A percentile compares a stretch with the other conserved stretches of the same genome.
These are phyloP conservation scores for Halcyon smyrnensis DNA, from an alignment of 2,797 vertebrate genomes.

Conservation along the genomic window DNA sequence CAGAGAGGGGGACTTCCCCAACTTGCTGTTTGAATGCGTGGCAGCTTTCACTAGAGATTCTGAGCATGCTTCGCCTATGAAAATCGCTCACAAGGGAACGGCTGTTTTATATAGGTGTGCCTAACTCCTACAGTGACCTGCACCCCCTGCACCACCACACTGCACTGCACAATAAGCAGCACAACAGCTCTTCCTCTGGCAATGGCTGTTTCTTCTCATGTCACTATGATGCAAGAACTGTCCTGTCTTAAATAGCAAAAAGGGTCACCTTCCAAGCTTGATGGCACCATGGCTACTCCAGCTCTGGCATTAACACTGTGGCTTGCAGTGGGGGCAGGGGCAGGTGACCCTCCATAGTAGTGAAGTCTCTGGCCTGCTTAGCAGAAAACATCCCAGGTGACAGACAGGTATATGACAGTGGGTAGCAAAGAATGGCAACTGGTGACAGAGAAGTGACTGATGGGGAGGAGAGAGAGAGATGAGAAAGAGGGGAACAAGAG, in stretches of 20 bases:
- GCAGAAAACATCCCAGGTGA: background rate
- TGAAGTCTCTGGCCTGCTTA: background rate
- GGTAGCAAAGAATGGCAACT: background rate
- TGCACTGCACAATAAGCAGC: background rate
- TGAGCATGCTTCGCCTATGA: background rate
- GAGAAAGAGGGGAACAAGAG: background rate
- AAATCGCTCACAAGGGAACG: background rate
- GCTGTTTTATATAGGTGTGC: rapidly evolving
- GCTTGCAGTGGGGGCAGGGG: background rate
- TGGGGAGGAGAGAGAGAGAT: background rate
- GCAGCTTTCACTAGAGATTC: constrained; percentile 28
- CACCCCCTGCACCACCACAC: background rate
- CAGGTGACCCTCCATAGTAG: rapidly evolving
- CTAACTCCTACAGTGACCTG: background rate
- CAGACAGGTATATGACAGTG: background rate
- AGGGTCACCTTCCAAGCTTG: background rate
- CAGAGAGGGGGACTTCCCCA: background rate
- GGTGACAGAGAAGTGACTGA: background rate
- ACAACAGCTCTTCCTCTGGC: background rate
- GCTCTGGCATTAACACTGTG: background rate
- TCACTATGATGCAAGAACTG: background rate
- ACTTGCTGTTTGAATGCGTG: background rate
- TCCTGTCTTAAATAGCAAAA: background rate
- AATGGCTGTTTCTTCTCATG: background rate
- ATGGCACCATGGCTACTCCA: rapidly evolving